Percentiles rank a stretch among this genome's conserved stretches.
Conservation (phyloP, 1,140 invertebrate species). For the Dendrolimus kikuchii region DNA sequence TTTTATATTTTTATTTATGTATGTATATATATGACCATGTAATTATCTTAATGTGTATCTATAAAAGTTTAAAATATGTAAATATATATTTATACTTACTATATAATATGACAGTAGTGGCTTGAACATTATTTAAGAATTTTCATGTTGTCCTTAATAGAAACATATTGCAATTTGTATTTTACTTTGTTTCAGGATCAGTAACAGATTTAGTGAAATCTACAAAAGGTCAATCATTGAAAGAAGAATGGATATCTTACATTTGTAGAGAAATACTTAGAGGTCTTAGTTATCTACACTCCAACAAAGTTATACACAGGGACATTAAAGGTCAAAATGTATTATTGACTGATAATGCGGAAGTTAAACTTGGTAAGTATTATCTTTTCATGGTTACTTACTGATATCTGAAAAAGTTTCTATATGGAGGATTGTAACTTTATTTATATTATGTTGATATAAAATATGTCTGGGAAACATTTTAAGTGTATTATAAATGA, state of each 20-base stretch:
- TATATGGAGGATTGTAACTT: too few species aligned
- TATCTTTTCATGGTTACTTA: neutral
- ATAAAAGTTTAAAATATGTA: too few species aligned
- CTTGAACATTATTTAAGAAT: too few species aligned
- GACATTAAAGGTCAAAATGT: conserved; percentile 99
- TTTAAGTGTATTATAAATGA: too few species aligned
- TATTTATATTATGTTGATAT: too few species aligned
- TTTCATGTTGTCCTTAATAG: too few species aligned
- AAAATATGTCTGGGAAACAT: too few species aligned
- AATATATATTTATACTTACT: too few species aligned
- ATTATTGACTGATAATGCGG: conserved; percentile 98
- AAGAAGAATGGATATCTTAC: conserved; percentile 99
- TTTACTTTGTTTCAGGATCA: conserved; percentile 76
- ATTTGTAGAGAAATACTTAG: conserved; percentile 98
- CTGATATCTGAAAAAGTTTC: neutral
- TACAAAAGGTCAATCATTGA: conserved; percentile 97
- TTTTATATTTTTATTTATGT: too few species aligned
- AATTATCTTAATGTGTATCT: too few species aligned
- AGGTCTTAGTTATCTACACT: conserved; percentile 97
- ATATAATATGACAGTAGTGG: too few species aligned
- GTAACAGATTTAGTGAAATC: conserved; percentile 99
- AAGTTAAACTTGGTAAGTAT: conserved; percentile 93
- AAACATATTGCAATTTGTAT: neutral
- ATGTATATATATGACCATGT: too few species aligned
- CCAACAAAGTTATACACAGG: conserved; percentile 99